These are phyloP conservation scores for Craseonycteris thonglongyai DNA, from an alignment of 2,113 vertebrate species.

Conservation along the genomic window DNA sequence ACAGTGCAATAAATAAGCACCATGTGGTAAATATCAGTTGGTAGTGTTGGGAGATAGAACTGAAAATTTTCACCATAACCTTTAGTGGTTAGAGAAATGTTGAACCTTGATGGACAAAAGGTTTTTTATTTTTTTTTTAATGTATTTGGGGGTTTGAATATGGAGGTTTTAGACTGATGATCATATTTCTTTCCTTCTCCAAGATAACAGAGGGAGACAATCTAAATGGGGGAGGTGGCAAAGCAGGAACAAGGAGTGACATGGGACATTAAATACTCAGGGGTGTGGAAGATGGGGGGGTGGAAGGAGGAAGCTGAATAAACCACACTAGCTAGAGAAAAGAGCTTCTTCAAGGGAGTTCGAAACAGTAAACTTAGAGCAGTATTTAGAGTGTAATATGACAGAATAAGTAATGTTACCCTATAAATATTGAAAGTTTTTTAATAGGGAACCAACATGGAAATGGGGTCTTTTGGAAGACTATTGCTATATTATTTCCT, in stretches of 20 bases:
- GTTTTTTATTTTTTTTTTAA: neutral
- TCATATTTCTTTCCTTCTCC: neutral
- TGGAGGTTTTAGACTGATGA: neutral
- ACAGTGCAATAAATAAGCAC: neutral
- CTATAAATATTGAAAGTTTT: neutral
- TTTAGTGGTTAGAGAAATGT: neutral
- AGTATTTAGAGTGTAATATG: neutral
- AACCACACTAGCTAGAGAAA: neutral
- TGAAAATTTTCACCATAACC: neutral
- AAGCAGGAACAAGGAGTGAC: neutral
- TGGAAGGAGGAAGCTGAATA: neutral
- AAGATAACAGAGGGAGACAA: constrained; percentile 14
- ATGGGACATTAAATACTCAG: neutral
- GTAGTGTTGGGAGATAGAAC: neutral
- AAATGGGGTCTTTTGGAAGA: neutral
- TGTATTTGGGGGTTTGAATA: neutral
- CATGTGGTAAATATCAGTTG: neutral
- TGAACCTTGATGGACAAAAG: neutral
- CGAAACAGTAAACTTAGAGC: neutral
- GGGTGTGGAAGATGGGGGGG: too few relatives aligned
- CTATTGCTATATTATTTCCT: neutral
- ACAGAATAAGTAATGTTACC: neutral
- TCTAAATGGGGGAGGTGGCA: neutral
- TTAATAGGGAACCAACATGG: neutral
- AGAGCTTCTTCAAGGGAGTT: neutral